Conservation (phyloP, 2,888 invertebrate genomes). For the Microplitis manilae region DNA sequence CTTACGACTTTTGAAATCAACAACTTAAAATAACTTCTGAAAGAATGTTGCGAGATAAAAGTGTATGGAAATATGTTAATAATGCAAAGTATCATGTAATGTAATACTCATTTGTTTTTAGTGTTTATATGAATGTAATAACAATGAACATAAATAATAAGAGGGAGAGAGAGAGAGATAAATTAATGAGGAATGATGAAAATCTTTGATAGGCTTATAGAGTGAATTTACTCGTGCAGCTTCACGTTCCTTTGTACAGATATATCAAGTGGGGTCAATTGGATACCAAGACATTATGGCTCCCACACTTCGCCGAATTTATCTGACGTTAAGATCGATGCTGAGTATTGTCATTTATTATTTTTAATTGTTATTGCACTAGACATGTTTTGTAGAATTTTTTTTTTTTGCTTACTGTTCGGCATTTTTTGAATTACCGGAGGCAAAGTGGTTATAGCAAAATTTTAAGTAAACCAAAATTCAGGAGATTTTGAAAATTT, state of each 20-base stretch:
- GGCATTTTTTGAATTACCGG: no score
- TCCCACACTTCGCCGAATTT: constrained; percentile 65
- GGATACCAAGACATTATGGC: constrained; percentile 56
- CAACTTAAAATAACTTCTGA: not conserved
- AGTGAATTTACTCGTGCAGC: constrained; percentile 48
- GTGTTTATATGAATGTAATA: not conserved
- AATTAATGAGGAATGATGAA: constrained; percentile 45
- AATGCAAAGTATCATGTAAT: constrained; percentile 29
- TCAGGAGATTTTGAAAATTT: no score
- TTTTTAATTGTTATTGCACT: constrained; percentile 2
- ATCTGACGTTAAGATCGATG: constrained; percentile 45
- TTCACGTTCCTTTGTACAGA: constrained; percentile 37
- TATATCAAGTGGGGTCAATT: constrained; percentile 67
- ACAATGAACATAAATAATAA: not conserved
- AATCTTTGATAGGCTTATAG: constrained; percentile 48
- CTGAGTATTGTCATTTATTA: constrained; percentile 11
- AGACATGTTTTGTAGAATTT: no score
- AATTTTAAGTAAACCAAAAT: no score
- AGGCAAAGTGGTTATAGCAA: no score
- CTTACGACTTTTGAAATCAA: no score
- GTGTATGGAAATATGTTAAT: no score
- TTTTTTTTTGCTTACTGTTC: no score
- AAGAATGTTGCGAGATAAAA: not conserved
- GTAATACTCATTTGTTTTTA: not conserved
- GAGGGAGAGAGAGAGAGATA: not conserved